Evolutionary conservation across 2,797 vertebrate species (phyloP).

Genomic region (Semotilus atromaculatus): DNA sequence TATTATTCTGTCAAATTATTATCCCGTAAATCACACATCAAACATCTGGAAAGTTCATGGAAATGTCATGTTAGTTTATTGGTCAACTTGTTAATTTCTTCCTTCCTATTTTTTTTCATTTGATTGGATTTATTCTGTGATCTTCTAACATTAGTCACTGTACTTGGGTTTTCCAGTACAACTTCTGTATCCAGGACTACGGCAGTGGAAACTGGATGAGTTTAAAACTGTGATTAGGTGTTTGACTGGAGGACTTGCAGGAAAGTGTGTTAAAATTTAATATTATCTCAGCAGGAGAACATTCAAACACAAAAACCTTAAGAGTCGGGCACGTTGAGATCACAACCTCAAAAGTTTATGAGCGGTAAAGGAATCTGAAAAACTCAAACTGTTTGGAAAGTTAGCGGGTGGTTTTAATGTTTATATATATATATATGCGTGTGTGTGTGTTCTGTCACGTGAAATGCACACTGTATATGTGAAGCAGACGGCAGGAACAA

Average conservation of each 20-base stretch:
- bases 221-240: slow-evolving; percentile 35
- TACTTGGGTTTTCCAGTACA: slow-evolving; percentile 28
- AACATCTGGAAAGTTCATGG: slow-evolving; percentile 1
- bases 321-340: slow-evolving; percentile 31
- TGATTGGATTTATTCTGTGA: background rate
- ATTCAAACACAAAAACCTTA: slow-evolving; percentile 27
- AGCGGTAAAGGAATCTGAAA: slow-evolving; percentile 26
- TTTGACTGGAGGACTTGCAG: slow-evolving; percentile 40
- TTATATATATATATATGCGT: slow-evolving; percentile 21
- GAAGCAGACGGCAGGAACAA: slow-evolving; percentile 32
- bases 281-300: slow-evolving; percentile 33
- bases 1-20: background rate
- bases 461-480: slow-evolving; percentile 40
- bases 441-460: slow-evolving; percentile 38
- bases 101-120: background rate
- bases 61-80: background rate
- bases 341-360: slow-evolving; percentile 37
- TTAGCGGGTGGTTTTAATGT: slow-evolving; percentile 16
- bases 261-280: slow-evolving; percentile 46
- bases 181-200: slow-evolving; percentile 36
- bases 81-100: background rate
- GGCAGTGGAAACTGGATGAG: slow-evolving; percentile 31
- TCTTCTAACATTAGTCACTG: background rate
- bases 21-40: background rate
- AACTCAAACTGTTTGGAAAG: slow-evolving; percentile 26